Percentiles rank a stretch among this genome's conserved stretches.
These are phyloP conservation scores for Entosphenus tridentatus DNA, from an alignment of 2,113 vertebrate species.

Conservation along the genomic window DNA sequence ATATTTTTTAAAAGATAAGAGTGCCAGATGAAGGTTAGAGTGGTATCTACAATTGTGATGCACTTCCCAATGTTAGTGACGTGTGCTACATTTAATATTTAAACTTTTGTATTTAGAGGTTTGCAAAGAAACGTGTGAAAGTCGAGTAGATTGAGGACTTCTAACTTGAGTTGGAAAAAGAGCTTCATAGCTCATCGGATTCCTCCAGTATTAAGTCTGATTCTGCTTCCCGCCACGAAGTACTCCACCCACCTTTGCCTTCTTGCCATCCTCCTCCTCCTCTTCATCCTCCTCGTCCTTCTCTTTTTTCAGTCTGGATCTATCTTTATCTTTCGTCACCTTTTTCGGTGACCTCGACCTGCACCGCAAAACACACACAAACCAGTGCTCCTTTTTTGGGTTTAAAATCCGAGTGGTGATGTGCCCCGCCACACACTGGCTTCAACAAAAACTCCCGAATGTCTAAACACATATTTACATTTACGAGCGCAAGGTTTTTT, in stretches of 20 bases:
- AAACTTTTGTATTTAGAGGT: neutral
- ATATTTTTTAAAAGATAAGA: neutral
- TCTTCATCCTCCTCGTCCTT: neutral
- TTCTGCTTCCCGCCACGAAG: neutral
- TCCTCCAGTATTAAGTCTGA: neutral
- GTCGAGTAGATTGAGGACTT: neutral
- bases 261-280: neutral
- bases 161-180: neutral
- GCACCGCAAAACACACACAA: neutral
- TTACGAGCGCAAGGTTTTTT: neutral
- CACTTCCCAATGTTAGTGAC: too few species aligned
- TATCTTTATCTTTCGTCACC: neutral
- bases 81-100: neutral
- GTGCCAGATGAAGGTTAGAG: neutral
- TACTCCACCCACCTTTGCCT: neutral
- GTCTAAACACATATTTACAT: neutral
- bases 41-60: too few species aligned
- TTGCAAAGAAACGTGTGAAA: neutral
- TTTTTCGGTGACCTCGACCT: slow-evolving; percentile 5
- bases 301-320: neutral
- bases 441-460: neutral
- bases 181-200: neutral
- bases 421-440: neutral
- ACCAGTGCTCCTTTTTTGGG: neutral
- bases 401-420: neutral